Conservation (phyloP, 2,797 vertebrate species). For the Ctenosaura bakeri region DNA sequence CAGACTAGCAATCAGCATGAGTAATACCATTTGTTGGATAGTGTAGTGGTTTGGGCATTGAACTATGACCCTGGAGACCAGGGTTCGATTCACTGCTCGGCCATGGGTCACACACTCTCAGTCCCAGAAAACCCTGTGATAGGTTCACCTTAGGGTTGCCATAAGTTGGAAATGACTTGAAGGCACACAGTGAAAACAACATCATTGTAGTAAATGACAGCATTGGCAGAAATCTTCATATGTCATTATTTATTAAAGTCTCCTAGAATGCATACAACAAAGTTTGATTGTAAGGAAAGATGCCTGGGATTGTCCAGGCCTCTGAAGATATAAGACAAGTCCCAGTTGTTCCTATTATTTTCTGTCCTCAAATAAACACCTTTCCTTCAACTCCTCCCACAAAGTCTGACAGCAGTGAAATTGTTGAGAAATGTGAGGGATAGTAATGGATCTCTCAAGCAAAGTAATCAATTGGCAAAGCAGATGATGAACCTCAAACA, state of each 20-base stretch:
- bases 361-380: background rate
- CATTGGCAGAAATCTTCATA: background rate
- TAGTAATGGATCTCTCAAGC: too few species aligned
- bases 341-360: background rate
- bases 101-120: too few species aligned
- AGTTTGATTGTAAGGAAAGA: background rate
- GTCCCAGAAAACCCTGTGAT: too few species aligned
- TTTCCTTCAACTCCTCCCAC: background rate
- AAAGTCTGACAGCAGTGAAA: background rate
- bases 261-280: background rate
- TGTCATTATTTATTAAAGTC: background rate
- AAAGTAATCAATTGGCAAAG: too few species aligned
- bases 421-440: too few species aligned
- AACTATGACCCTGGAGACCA: too few species aligned
- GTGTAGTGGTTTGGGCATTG: too few species aligned
- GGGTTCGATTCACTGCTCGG: too few species aligned
- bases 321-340: background rate
- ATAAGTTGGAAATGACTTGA: background rate
- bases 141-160: too few species aligned
- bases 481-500: too few species aligned
- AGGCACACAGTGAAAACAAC: background rate
- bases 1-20: background rate
- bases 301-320: background rate
- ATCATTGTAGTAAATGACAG: background rate
- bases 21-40: background rate